Conservation (phyloP, 1,140 invertebrate species). For the Hyphantria cunea region DNA sequence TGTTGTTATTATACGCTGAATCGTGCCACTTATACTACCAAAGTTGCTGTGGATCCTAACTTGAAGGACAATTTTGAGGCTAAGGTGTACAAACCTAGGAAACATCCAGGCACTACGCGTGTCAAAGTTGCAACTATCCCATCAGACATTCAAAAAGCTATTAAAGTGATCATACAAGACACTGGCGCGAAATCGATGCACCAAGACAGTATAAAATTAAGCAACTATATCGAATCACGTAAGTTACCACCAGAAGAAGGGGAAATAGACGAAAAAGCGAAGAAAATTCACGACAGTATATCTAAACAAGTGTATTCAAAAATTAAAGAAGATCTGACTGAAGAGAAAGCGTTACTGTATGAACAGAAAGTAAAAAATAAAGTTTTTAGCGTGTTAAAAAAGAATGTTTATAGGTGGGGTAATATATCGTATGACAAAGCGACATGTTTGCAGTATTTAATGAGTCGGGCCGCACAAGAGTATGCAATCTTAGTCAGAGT, state of each 20-base stretch:
- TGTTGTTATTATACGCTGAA: constrained; percentile 39
- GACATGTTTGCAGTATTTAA: constrained; percentile 86
- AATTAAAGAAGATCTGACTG: constrained; percentile 53
- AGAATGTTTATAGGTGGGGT: constrained; percentile 86
- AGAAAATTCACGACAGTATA: constrained; percentile 60
- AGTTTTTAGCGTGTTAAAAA: constrained; percentile 79
- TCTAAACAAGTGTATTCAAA: constrained; percentile 61
- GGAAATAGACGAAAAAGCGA: constrained; percentile 77
- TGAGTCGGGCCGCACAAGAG: constrained; percentile 86
- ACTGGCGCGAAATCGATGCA: constrained; percentile 79
- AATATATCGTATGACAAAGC: constrained; percentile 86
- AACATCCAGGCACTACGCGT: constrained; percentile 86
- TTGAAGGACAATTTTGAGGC: constrained; percentile 82
- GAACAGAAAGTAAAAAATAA: constrained; percentile 70
- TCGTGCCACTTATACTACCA: constrained; percentile 62
- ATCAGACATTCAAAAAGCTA: constrained; percentile 81
- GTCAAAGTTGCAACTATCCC: constrained; percentile 82
- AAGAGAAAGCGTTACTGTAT: constrained; percentile 50
- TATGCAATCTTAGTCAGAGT: constrained; percentile 88
- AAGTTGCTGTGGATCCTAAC: constrained; percentile 78
- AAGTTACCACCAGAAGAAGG: constrained; percentile 84
- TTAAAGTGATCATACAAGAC: constrained; percentile 82
- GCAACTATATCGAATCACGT: constrained; percentile 83
- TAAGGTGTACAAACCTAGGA: constrained; percentile 83
- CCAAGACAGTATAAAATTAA: constrained; percentile 81